phyloP scores from a whole-genome alignment of 1,140 invertebrate genomes.

The Cyphomyrmex costatus region DNA sequence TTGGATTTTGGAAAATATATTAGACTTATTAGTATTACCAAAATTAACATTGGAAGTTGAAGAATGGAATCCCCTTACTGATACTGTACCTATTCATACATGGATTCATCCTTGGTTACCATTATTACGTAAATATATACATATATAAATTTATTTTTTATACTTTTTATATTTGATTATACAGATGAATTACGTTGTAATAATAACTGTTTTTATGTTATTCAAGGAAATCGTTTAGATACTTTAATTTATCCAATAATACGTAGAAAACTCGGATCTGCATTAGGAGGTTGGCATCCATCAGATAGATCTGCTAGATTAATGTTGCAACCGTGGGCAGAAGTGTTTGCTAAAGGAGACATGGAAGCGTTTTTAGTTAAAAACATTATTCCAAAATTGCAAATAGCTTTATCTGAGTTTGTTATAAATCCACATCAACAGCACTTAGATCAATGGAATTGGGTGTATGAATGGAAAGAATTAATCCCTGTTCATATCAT shows the following conservation, averaged over 20 bases:
- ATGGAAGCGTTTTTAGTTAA: conserved; percentile 95
- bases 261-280: conserved; percentile 95
- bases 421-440: conserved; percentile 96
- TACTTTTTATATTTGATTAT: conserved; percentile 16
- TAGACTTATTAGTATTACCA: conserved; percentile 94
- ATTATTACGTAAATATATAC: conserved; percentile 88
- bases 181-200: background rate
- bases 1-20: conserved; percentile 94
- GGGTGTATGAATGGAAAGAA: conserved; percentile 95
- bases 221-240: conserved; percentile 89
- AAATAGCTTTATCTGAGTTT: conserved; percentile 91
- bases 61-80: conserved; percentile 97
- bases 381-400: conserved; percentile 97
- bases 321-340: conserved; percentile 97
- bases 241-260: conserved; percentile 96
- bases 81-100: conserved; percentile 96
- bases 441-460: conserved; percentile 93
- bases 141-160: background rate
- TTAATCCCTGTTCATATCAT: conserved; percentile 91
- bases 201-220: conserved; percentile 50
- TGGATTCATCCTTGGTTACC: conserved; percentile 99
- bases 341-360: conserved; percentile 93
- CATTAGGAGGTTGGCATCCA: conserved; percentile 96
- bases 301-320: conserved; percentile 96
- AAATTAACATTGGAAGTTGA: conserved; percentile 93